Evolutionary conservation across 2,113 vertebrate species (phyloP).

Genomic region (Myiopsitta monachus): DNA sequence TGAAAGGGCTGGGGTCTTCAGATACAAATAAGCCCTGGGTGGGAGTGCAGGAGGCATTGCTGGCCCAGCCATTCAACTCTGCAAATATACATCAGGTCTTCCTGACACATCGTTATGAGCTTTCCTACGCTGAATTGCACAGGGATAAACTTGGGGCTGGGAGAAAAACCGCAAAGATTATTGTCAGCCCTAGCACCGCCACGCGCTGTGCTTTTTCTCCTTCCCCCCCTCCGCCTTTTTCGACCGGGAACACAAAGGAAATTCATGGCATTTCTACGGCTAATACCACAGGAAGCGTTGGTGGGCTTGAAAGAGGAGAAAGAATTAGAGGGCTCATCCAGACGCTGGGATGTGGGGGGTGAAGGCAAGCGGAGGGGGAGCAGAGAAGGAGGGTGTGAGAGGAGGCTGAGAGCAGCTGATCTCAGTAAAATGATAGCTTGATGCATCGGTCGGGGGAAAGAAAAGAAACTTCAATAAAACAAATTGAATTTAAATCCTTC

Average conservation of each 20-base stretch:
- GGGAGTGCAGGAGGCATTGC: not conserved
- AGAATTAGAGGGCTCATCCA: constrained; percentile 57
- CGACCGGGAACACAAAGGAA: constrained; percentile 28
- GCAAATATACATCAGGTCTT: constrained; percentile 60
- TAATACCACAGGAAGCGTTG: constrained; percentile 31
- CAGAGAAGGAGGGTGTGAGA: not conserved
- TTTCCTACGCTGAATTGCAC: constrained; percentile 70
- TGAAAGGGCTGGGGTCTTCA: not conserved
- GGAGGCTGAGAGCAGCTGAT: constrained; percentile 31
- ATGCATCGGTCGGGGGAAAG: not conserved
- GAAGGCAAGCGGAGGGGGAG: not conserved
- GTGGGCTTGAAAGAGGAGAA: constrained; percentile 50
- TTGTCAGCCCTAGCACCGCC: constrained; percentile 19
- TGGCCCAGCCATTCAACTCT: not conserved
- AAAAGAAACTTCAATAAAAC: constrained; percentile 60
- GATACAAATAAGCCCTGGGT: not conserved
- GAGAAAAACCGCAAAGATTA: constrained; percentile 62
- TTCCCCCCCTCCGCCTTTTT: not conserved
- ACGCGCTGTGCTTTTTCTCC: constrained; percentile 16
- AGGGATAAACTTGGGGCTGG: constrained; percentile 66
- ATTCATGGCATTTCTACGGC: constrained; percentile 38
- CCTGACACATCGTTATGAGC: constrained; percentile 64
- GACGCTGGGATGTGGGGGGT: not conserved
- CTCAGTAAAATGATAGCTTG: constrained; percentile 47
- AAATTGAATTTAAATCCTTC: constrained; percentile 54